Evolutionary conservation across 2,888 invertebrate genomes (phyloP).

Genomic region (Panzeria rudis): DNA sequence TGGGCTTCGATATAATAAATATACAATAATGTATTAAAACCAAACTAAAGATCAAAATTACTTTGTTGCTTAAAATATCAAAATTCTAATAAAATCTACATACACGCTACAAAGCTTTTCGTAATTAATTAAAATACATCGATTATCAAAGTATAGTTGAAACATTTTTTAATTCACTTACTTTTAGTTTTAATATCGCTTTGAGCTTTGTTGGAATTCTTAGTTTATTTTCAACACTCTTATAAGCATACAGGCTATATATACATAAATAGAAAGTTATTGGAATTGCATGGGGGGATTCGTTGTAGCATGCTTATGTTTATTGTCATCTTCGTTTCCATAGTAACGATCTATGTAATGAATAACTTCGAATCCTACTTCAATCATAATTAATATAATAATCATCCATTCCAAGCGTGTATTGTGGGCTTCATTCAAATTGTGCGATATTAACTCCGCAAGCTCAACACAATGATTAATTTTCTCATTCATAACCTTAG

Average conservation of each 20-base stretch:
- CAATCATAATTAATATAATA: conserved; percentile 96
- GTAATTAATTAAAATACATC: too few relatives aligned
- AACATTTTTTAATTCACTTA: not conserved
- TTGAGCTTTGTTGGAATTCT: not conserved
- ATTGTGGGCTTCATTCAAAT: conserved; percentile 96
- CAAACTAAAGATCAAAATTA: not conserved
- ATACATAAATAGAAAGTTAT: not conserved
- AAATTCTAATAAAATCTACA: too few relatives aligned
- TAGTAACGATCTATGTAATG: conserved; percentile 89
- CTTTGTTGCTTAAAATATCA: too few relatives aligned
- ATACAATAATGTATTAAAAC: too few relatives aligned
- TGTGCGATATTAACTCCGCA: conserved; percentile 93
- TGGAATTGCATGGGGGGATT: conserved; percentile 43
- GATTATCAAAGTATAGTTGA: not conserved
- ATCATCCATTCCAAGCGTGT: conserved; percentile 98
- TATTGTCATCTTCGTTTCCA: conserved; percentile 64
- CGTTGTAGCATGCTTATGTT: conserved; percentile 1
- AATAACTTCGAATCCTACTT: conserved; percentile 93
- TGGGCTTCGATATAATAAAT: too few relatives aligned
- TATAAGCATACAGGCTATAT: not conserved
- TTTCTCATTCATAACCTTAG: conserved; percentile 98
- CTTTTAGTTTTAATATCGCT: too few relatives aligned
- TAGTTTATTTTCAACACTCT: not conserved
- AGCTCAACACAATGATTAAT: conserved; percentile 97
- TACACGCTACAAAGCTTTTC: too few relatives aligned